Base-by-base conservation (phyloP, 2,888 invertebrate genomes). In the Ecdyonurus torrentis region DNA sequence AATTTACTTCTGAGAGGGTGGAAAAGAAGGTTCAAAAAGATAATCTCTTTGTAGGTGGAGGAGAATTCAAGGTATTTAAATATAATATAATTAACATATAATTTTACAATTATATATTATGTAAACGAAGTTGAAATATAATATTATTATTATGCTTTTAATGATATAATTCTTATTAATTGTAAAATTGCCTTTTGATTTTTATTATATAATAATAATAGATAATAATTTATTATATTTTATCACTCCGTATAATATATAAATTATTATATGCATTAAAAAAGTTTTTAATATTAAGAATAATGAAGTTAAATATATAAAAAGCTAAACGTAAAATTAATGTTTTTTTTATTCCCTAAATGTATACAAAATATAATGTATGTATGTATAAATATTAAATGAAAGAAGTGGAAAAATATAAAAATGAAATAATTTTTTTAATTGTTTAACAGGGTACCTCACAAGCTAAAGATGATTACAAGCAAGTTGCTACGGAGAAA, bases 1-100 rank as follows among this genome's bases (percentile, higher is more conserved):
- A 69, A 62, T 76, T 85, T 63, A 84, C 86, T 72, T 72, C 73
- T 18, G 82, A 86, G 72, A 78, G 81, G 66, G 81, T 83, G 23
- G 82, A 81, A 64, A 75, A 81, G 64, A 55, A 5, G n/a, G 78
- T 83, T 25, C 75, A 78, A 64, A 79, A 77, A 64, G 86, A 87
- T 69, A 87, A 87, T 72, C 77, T 87, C 64, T 81, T 78, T 59
- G 78, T 81, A 63, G 76, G 76, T 69, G 85, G 85, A 77, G 87
- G 86, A 69, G 72, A 75, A 71, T 75, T 76, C 65, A 72, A 73
- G 69, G 76, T 76, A 66, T 70, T 70, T 65, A 52, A 52, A 7
- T 23, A 10, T 20, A 7, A 55, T 50, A 50, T 50, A 50, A 50
- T 50, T 50, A 50, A 50, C 10, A 50, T 50, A 18, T 10, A 18